Base-by-base conservation (phyloP, 2,888 invertebrate genomes). In the Cephus rjabovi region DNA sequence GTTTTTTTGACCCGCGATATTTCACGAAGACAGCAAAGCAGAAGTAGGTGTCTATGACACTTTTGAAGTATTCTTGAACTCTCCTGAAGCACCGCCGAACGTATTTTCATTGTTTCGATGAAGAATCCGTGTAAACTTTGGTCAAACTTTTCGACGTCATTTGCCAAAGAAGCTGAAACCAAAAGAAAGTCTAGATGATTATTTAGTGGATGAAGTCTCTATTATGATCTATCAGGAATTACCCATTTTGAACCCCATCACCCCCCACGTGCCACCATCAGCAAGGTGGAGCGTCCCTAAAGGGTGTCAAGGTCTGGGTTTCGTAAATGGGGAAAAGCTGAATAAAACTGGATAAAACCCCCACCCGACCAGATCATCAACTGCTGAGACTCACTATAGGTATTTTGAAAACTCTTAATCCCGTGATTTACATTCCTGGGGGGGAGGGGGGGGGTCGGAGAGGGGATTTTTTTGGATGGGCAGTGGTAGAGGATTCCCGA, bases 51-150 rank as follows among this genome's bases (percentile, higher is more conserved):
- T 3, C 81, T 79, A 9, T 74, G 76, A 0, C 80, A 80, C 77
- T 94, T 89, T 0, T 95, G 92, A 89, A 94, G 92, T 12, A 94
- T 89, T 82, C 93, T 94, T 4, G 95, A 88, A 77, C 94, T 94
- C 83, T 96, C 95, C 85, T 96, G 95, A 12, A 94, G 94, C 35
- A 96, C 94, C 1, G 95, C 94, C 12, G 95, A 95, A 88, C 96
- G 95, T 35, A 95, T 92, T 83, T 93, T 93, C 56, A 95, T 92
- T 87, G 95, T 95, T 74, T 93, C 90, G 31, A 93, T 87, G 90
- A 92, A 92, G 80, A 93, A 88, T 70, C 92, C 92, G 1, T 91
- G 88, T 75, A 95, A 92, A 87, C 93, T 93, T 77, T 91, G 91
- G 88, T 96, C 95, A 82, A 96, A 95, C 85, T 93, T 94, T 75